Base-by-base conservation (phyloP, 2,113 vertebrate genomes). In the Lophura nycthemera region DNA sequence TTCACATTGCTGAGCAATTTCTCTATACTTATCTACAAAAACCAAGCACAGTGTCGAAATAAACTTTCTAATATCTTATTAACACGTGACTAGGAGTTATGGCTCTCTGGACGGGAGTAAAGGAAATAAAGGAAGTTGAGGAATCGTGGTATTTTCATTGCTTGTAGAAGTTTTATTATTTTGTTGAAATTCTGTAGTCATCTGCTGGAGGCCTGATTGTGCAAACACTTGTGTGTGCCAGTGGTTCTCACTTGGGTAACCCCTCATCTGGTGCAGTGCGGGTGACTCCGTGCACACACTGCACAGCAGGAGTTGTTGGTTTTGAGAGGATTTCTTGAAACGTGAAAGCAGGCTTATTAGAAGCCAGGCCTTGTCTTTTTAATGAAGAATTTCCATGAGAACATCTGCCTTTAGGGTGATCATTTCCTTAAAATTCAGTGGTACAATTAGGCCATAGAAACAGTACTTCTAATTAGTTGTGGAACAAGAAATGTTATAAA, bases 1-100 rank as follows among this genome's bases (percentile, higher is more conserved):
- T 93, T 95, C 95, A 86, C 83, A 87, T 92, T 96, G 95, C 93
- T 70, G 90, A 95, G 73, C 92, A 96, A 56, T 83, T 83, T 34
- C 70, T 83, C 91, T 87, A 18, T 67, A 74, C 91, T 75, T 81
- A 89, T 89, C 86, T 91, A 90, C 61, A 95, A 77, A 87, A 60
- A 8, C 29, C 71, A 94, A 94, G 82, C 88, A 92, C 11, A 93
- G 45, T 76, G 77, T 90, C 90, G 90, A 95, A 96, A 77, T 88
- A 63, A 86, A 63, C 78, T 85, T 93, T 83, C 89, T 89, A 76
- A 77, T 74, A 70, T 89, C 81, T 95, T 87, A 92, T 72, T 73
- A 86, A 52, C 87, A 91, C 65, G 86, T 90, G 84, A 71, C 34
- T 85, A 77, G 70, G 74, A 75, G 43, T 90, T 97, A 78, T 96